Percentiles rank a stretch among this genome's conserved stretches.
phyloP scores from a whole-genome alignment of 2,797 vertebrate species.

The Bufotes viridis region DNA sequence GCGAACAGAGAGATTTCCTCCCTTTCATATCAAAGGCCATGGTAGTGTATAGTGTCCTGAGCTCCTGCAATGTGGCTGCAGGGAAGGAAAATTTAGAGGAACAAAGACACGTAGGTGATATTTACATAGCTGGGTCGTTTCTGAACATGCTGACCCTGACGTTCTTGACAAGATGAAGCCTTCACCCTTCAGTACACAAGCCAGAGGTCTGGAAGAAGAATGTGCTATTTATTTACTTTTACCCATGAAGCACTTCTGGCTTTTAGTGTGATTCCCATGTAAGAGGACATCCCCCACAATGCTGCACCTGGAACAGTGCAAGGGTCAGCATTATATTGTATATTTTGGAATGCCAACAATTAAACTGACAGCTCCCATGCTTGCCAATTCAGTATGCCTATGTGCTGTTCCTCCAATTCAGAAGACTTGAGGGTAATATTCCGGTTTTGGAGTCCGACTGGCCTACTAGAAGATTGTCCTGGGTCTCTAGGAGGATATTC shows the following conservation, averaged over 20 bases:
- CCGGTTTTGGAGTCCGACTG: not conserved
- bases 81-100: not conserved
- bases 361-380: not conserved
- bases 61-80: not conserved
- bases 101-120: not conserved
- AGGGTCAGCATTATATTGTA: not conserved
- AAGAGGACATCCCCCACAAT: not conserved
- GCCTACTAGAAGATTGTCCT: not conserved
- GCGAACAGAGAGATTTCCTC: not conserved
- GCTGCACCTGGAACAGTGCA: not conserved
- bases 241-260: not conserved
- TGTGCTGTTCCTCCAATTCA: not conserved
- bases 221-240: not conserved
- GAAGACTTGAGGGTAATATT: not conserved
- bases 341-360: not conserved
- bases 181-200: not conserved
- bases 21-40: not conserved
- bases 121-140: constrained; percentile 23
- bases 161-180: not conserved
- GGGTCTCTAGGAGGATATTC: not conserved
- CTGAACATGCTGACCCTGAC: constrained; percentile 15
- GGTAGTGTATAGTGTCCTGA: not conserved
- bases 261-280: not conserved
- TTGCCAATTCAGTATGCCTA: not conserved
- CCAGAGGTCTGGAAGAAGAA: not conserved